Evolutionary conservation across 2,888 invertebrate species (phyloP).

Genomic region (Drosophila kokeensis): DNA sequence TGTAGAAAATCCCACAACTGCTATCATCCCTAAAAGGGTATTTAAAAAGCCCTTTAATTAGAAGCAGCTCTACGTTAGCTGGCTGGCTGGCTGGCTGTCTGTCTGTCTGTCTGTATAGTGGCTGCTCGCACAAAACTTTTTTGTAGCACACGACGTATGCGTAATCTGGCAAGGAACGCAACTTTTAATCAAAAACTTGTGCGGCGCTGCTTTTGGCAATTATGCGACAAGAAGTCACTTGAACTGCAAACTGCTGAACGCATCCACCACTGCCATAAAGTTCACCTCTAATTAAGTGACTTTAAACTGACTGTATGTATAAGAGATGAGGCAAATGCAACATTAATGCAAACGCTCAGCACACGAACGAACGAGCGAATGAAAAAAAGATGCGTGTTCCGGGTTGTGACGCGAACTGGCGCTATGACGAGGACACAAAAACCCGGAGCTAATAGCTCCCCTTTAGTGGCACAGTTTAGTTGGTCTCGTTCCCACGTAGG

Average conservation of each 20-base stretch:
- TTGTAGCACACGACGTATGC: conserved; percentile 54
- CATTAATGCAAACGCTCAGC: conserved; percentile 67
- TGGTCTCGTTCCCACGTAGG: conserved; percentile 66
- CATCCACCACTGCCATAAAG: conserved; percentile 6
- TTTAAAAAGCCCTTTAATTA: conserved; percentile 68
- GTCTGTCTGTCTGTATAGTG: conserved; percentile 4
- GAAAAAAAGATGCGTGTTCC: conserved; percentile 30
- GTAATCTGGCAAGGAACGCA: conserved; percentile 49
- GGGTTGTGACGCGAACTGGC: conserved; percentile 23
- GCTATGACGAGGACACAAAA: conserved; percentile 41
- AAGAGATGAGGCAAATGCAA: conserved; percentile 59
- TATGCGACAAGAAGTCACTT: conserved; percentile 68
- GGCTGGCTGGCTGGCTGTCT: neutral
- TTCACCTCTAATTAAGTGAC: conserved; percentile 70
- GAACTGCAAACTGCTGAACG: conserved; percentile 37
- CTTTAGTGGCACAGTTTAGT: conserved; percentile 72
- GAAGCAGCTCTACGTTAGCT: conserved; percentile 22
- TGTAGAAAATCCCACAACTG: neutral
- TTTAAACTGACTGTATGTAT: conserved; percentile 44
- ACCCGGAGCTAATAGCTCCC: conserved; percentile 64
- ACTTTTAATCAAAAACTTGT: conserved; percentile 77
- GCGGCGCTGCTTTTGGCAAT: conserved; percentile 56
- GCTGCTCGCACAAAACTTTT: conserved; percentile 40
- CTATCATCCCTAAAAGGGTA: conserved; percentile 9
- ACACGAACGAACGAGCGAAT: conserved; percentile 7